Evolutionary conservation across 2,113 vertebrate genomes (phyloP).

Genomic region (Myotis lucifugus): DNA sequence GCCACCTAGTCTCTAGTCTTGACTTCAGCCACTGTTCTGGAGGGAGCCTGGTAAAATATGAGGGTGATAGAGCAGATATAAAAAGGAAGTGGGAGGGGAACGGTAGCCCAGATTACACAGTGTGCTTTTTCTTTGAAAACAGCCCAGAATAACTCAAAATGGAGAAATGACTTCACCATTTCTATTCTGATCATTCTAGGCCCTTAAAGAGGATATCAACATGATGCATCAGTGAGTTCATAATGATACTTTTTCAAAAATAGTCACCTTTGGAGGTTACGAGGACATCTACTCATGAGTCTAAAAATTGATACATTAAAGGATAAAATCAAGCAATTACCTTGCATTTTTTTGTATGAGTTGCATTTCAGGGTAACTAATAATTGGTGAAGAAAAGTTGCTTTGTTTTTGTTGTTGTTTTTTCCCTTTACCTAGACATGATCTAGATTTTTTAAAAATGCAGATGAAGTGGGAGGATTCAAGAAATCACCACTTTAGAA

Average conservation of each 20-base stretch:
- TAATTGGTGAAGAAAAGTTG: not conserved
- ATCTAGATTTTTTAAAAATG: not conserved
- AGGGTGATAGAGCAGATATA: not conserved
- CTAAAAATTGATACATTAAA: not conserved
- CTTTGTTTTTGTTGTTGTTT: not conserved
- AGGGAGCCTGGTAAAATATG: not conserved
- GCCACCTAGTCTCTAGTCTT: not conserved
- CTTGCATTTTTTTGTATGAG: constrained; percentile 25
- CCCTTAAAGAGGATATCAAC: not conserved
- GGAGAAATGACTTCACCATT: constrained; percentile 3
- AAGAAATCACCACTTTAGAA: not conserved
- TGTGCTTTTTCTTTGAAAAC: not conserved
- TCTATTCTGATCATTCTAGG: not conserved
- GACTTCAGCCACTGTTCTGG: not conserved
- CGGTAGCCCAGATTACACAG: not conserved
- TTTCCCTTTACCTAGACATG: not conserved
- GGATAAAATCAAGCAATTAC: not conserved
- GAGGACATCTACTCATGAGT: not conserved
- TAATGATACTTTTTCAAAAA: not conserved
- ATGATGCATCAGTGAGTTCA: not conserved
- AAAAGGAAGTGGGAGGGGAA: not conserved
- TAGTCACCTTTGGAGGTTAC: not conserved
- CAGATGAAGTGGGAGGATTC: not conserved
- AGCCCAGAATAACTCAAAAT: not conserved
- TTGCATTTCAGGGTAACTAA: not conserved